Evolutionary conservation across 1,140 invertebrate genomes (phyloP).

Genomic region (Drosophila baimaii): DNA sequence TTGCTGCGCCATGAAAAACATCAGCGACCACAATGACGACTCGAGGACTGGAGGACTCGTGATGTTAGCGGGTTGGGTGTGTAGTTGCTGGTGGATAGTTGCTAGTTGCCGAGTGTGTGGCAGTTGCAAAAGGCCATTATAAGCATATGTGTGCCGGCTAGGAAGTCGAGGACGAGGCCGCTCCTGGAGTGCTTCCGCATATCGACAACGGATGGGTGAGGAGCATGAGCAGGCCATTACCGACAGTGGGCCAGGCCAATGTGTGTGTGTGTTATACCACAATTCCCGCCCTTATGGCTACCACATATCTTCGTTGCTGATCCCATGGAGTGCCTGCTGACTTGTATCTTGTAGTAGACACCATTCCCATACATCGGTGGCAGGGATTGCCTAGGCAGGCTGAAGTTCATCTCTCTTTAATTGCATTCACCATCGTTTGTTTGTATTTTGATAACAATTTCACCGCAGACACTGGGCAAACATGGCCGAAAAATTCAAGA

Average conservation of each 20-base stretch:
- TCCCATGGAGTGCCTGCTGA: constrained; percentile 31
- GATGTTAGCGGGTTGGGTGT: constrained; percentile 9
- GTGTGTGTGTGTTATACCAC: constrained; percentile 54
- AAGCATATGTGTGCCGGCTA: constrained; percentile 73
- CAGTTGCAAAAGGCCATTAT: constrained; percentile 76
- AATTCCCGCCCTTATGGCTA: constrained; percentile 1
- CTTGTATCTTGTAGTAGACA: constrained; percentile 16
- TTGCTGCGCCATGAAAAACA: neutral
- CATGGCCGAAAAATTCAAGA: constrained; percentile 36
- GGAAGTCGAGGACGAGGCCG: constrained; percentile 7
- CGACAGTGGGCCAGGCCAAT: constrained; percentile 55
- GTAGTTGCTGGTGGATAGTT: constrained; percentile 6
- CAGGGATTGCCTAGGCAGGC: neutral
- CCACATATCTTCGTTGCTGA: constrained; percentile 23
- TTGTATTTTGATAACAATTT: constrained; percentile 59
- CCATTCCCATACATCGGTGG: neutral
- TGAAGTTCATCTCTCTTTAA: constrained; percentile 21
- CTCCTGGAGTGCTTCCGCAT: constrained; percentile 60
- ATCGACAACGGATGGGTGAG: constrained; percentile 16
- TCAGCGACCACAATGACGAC: constrained; percentile 28
- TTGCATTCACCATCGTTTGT: constrained; percentile 29
- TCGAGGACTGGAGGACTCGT: constrained; percentile 19
- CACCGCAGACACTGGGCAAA: constrained; percentile 36
- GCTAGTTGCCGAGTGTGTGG: constrained; percentile 37
- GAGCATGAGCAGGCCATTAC: constrained; percentile 17